Evolutionary conservation across 2,888 invertebrate species (phyloP).

Genomic region (Chrysolina americana): DNA sequence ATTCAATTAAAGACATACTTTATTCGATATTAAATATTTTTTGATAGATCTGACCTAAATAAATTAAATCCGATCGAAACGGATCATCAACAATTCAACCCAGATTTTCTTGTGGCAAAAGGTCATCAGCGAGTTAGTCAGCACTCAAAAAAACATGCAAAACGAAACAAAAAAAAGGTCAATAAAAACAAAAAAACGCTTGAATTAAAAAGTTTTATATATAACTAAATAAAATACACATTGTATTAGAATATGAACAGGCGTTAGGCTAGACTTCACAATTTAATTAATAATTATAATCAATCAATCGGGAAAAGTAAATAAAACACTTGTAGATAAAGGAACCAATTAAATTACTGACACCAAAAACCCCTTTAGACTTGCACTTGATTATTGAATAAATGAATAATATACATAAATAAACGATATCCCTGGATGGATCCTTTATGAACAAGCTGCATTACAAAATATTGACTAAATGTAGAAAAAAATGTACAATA

Average conservation of each 20-base stretch:
- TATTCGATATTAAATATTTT: neutral
- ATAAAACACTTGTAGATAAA: conserved; percentile 49
- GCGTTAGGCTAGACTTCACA: conserved; percentile 65
- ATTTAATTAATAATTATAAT: conserved; percentile 54
- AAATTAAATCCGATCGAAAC: neutral
- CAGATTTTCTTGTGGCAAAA: conserved; percentile 45
- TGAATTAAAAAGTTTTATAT: conserved; percentile 64
- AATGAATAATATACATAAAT: conserved; percentile 45
- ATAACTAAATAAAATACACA: conserved; percentile 68
- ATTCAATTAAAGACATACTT: conserved; percentile 32
- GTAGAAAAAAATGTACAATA: conserved; percentile 53
- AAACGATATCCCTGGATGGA: conserved; percentile 31
- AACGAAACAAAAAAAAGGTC: conserved; percentile 52
- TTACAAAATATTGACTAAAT: conserved; percentile 47
- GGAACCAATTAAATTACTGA: conserved; percentile 46
- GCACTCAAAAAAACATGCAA: conserved; percentile 51
- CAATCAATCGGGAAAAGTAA: conserved; percentile 49
- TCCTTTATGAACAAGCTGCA: conserved; percentile 48
- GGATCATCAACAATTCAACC: conserved; percentile 32
- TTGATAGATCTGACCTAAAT: conserved; percentile 15
- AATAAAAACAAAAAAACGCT: conserved; percentile 59
- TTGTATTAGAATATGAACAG: conserved; percentile 67
- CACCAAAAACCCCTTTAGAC: conserved; percentile 40
- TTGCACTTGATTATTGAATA: conserved; percentile 35
- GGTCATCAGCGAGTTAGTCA: conserved; percentile 32